phyloP scores from a whole-genome alignment of 1,140 invertebrate species.

The Trachymyrmex septentrionalis region DNA sequence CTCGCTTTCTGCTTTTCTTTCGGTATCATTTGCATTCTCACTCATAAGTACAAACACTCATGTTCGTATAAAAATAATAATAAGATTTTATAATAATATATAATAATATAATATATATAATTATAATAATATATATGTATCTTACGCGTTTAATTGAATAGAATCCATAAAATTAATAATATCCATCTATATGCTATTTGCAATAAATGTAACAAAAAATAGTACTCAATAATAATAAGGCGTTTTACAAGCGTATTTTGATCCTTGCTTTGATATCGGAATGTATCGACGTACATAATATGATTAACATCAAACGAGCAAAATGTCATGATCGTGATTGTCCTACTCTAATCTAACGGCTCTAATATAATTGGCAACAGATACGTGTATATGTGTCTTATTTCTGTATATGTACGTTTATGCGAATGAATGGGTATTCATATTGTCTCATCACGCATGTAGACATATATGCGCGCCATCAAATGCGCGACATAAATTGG shows the following conservation, averaged over 20 bases:
- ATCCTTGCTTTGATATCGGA: conserved; percentile 86
- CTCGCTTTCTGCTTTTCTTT: conserved; percentile 46
- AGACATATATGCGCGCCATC: not conserved
- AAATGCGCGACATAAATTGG: conserved; percentile 26
- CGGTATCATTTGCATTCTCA: conserved; percentile 58
- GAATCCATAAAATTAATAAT: conserved; percentile 85
- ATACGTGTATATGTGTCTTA: conserved; percentile 20
- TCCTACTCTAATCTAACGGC: conserved; percentile 55
- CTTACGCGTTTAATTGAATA: conserved; percentile 79
- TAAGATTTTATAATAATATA: conserved; percentile 72
- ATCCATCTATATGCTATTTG: conserved; percentile 82
- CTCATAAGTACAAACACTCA: conserved; percentile 60
- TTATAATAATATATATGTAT: conserved; percentile 58
- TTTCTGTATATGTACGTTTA: conserved; percentile 33
- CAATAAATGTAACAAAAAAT: conserved; percentile 87
- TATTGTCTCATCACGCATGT: not conserved
- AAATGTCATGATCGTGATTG: conserved; percentile 51
- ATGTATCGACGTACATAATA: conserved; percentile 59
- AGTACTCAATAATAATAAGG: conserved; percentile 84
- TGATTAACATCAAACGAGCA: conserved; percentile 56
- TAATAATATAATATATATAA: conserved; percentile 70
- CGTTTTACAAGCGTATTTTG: conserved; percentile 87
- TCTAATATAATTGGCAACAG: conserved; percentile 60
- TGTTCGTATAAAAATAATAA: conserved; percentile 77
- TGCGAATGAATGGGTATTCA: not conserved